Evolutionary conservation across 2,113 vertebrate genomes (phyloP).

Genomic region (human): DNA sequence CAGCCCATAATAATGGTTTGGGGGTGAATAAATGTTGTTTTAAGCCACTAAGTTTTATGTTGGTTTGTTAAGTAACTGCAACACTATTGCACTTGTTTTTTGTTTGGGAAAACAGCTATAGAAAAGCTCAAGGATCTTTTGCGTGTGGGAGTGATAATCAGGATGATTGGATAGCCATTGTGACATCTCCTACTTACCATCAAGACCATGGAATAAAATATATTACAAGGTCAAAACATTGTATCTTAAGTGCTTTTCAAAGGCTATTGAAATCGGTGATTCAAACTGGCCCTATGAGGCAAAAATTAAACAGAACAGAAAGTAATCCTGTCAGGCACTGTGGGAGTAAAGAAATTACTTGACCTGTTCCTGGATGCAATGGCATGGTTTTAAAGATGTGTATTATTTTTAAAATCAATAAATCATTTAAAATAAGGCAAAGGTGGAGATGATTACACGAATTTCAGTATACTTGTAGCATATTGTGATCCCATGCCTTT

Average conservation of each 20-base stretch:
- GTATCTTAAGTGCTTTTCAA: not conserved
- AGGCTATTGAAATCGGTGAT: not conserved
- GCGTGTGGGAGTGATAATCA: not conserved
- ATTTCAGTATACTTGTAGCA: not conserved
- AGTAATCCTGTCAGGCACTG: not conserved
- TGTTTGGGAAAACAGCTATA: not conserved
- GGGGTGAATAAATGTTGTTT: not conserved
- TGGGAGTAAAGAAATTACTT: not conserved
- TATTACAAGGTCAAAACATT: not conserved
- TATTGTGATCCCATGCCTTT: not conserved
- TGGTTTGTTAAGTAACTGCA: not conserved
- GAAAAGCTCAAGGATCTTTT: not conserved
- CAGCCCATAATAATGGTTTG: not conserved
- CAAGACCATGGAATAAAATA: not conserved
- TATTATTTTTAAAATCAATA: conserved; percentile 41
- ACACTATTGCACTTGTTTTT: not conserved
- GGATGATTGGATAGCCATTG: not conserved
- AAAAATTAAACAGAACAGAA: not conserved
- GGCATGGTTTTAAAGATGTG: not conserved
- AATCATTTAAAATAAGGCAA: conserved; percentile 38
- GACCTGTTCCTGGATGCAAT: not conserved
- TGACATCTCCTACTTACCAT: not conserved
- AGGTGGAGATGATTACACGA: not conserved
- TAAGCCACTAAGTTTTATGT: not conserved
- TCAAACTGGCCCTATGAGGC: not conserved